Base-by-base conservation (phyloP, 2,113 vertebrate genomes). In the Sorex araneus region DNA sequence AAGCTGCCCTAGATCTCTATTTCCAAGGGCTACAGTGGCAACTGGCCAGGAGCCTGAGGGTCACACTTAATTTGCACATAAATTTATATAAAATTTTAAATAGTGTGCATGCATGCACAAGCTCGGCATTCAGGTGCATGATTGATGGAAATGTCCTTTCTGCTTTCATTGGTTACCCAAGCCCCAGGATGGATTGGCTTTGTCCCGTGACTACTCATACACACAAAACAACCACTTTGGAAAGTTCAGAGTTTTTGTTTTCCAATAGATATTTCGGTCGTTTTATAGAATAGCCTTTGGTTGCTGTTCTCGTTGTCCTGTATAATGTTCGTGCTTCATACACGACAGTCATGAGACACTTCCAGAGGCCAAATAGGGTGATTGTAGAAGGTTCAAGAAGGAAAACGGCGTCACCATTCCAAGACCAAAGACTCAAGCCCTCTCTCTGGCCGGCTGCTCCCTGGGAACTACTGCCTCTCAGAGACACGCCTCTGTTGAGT, bases 21-120 rank as follows among this genome's bases (percentile, higher is more conserved):
- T 87, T 87, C n/a, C 70, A 85, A 90, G 36, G 40, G 47, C 25
- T 84, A 32, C 21, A 34, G 45, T 88, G 83, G 91, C 57, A 85
- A 70, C 67, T 75, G 77, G 21, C 92, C 88, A 95, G 9, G 4
- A 78, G 11, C 67, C 89, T 71, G 57, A 82, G 86, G 83, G 32
- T 36, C 77, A 86, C 71, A 74, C 19, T 88, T 94, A 86, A 79
- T 94, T 84, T 93, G 43, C 60, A 79, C 28, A 90, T 75, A 79
- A 82, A 94, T 95, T 94, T 88, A 83, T 90, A 76, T 73, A 86
- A 90, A 88, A 69, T 85, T 88, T 86, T 73, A 84, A 82, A 76
- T 80, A 75, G 57, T 86, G 43, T 66, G n/a, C n/a, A 86, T 69
- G 47, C 19, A 13, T 43, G 40, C n/a, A 87, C 28, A 84, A 73